A percentile compares a stretch with the other conserved stretches of the same genome.
These are phyloP conservation scores for Ailuropoda melanoleuca DNA, from an alignment of 2,113 vertebrate genomes.

Conservation along the genomic window DNA sequence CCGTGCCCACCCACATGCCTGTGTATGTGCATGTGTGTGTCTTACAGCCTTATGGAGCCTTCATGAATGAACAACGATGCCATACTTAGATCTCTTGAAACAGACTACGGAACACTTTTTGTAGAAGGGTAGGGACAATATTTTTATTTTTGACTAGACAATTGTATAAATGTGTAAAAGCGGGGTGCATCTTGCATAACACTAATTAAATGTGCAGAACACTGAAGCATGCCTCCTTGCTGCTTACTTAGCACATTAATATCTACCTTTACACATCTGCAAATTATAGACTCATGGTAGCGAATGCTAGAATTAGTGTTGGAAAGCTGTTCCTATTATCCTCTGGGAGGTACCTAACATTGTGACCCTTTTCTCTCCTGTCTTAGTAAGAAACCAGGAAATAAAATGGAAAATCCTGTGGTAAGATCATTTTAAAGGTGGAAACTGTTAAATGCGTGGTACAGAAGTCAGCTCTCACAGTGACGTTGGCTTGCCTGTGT, in stretches of 20 bases:
- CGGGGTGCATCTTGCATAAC: background rate
- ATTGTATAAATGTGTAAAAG: constrained; percentile 60
- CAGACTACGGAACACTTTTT: constrained; percentile 36
- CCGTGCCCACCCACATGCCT: fast-evolving
- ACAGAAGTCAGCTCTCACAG: constrained; percentile 38
- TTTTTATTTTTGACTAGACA: constrained; percentile 70
- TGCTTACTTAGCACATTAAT: constrained; percentile 69
- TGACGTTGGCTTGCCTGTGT: background rate
- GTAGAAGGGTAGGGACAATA: constrained; percentile 20
- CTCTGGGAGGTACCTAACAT: constrained; percentile 55
- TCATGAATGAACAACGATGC: background rate
- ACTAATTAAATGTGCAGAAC: constrained; percentile 29
- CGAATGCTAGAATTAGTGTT: constrained; percentile 67
- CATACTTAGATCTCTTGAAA: constrained; percentile 30
- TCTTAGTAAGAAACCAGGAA: constrained; percentile 63
- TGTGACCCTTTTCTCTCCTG: constrained; percentile 56
- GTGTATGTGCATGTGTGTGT: fast-evolving
- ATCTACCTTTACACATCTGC: constrained; percentile 64
- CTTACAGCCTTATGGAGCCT: background rate
- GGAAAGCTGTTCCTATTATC: constrained; percentile 52
- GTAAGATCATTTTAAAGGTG: constrained; percentile 63
- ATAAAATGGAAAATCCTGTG: constrained; percentile 56
- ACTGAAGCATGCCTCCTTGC: constrained; percentile 39
- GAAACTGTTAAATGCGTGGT: constrained; percentile 41
- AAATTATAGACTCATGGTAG: constrained; percentile 66